phyloP scores from a whole-genome alignment of 2,113 vertebrate species.

The Brachypodius melanocephalos region DNA sequence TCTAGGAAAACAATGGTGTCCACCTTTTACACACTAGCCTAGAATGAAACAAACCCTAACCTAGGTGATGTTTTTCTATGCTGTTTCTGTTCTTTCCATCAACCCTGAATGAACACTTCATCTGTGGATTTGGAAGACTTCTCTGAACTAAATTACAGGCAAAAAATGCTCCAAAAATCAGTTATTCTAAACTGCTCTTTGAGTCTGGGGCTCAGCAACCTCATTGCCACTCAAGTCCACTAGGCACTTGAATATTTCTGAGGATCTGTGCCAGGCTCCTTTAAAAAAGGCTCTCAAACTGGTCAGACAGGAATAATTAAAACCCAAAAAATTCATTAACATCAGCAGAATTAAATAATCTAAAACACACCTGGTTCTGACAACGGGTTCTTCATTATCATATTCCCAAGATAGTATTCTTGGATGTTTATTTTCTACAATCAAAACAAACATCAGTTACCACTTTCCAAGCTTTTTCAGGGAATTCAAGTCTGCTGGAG shows the following conservation, averaged over 20 bases:
- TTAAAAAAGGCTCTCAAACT: neutral
- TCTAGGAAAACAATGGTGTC: neutral
- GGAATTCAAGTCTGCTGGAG: neutral
- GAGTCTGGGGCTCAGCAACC: neutral
- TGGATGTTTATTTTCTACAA: conserved; percentile 91
- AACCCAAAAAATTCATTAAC: neutral
- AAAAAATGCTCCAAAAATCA: neutral
- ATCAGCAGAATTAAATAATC: neutral
- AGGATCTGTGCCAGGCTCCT: neutral
- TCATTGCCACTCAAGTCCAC: neutral
- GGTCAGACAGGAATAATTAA: neutral
- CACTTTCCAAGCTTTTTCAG: neutral
- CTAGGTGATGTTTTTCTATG: neutral
- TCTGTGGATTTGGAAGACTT: neutral
- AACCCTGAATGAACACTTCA: neutral
- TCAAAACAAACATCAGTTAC: conserved; percentile 6
- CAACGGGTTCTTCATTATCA: conserved; percentile 76
- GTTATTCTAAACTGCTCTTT: neutral
- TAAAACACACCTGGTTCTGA: conserved; percentile 79
- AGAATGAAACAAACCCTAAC: neutral
- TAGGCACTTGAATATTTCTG: neutral
- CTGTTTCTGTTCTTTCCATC: neutral
- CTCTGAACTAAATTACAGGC: neutral
- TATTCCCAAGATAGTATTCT: conserved; percentile 92
- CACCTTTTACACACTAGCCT: neutral